These are phyloP conservation scores for Tricholaema leucomelas DNA, from an alignment of 2,113 vertebrate species.

Conservation along the genomic window DNA sequence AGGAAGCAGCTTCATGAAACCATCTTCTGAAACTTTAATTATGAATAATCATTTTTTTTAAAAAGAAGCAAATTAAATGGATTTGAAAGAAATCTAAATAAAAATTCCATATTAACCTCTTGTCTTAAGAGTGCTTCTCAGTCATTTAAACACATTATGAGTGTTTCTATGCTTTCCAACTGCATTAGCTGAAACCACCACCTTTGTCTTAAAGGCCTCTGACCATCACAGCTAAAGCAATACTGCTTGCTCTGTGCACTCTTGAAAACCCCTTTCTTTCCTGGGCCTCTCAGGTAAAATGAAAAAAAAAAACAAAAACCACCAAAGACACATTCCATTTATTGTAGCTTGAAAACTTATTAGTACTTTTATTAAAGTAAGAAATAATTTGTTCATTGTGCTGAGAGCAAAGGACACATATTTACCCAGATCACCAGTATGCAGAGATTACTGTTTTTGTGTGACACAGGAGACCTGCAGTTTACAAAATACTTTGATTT, in stretches of 20 bases:
- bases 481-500: not conserved
- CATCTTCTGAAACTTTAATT: not conserved
- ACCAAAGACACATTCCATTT: not conserved
- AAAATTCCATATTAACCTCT: not conserved
- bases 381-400: not conserved
- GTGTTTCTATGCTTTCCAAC: not conserved
- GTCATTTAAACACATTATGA: not conserved
- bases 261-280: not conserved
- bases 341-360: not conserved
- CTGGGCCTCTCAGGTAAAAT: not conserved
- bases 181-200: not conserved
- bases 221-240: not conserved
- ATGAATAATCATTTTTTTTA: not conserved
- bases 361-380: not conserved
- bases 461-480: fast-evolving
- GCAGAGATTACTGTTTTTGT: not conserved
- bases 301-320: not conserved
- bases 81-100: not conserved
- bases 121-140: not conserved
- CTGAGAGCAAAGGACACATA: not conserved
- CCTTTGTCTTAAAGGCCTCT: not conserved
- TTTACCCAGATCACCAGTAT: not conserved
- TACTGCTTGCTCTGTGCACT: not conserved
- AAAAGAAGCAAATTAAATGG: not conserved
- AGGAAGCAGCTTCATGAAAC: not conserved